Evolutionary conservation across 2,888 invertebrate genomes (phyloP).

Genomic region (Eupithecia pulchellata): DNA sequence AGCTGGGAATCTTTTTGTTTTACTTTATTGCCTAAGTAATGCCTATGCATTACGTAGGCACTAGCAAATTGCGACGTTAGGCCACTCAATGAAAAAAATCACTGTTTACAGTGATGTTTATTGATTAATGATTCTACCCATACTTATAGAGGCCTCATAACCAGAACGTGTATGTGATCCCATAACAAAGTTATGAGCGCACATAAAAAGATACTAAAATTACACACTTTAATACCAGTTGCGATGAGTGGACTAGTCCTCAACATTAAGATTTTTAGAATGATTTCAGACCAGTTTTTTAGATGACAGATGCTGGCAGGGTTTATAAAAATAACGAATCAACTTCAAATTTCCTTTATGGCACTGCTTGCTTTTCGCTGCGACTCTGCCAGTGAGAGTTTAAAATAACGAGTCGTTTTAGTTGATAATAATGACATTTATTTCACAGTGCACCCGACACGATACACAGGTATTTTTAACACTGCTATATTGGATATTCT

Average conservation of each 20-base stretch:
- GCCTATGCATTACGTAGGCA: not conserved
- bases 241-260: slow-evolving; percentile 26
- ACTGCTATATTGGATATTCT: not conserved
- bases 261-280: slow-evolving; percentile 10
- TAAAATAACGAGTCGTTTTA: not conserved
- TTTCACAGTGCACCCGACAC: not conserved
- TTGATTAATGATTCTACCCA: no score
- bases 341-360: no score
- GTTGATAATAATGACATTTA: not conserved
- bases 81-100: not conserved
- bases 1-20: no score
- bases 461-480: not conserved
- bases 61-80: not conserved
- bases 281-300: not conserved
- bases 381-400: no score
- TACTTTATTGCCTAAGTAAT: no score
- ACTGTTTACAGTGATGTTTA: not conserved
- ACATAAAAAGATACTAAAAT: slow-evolving; percentile 46
- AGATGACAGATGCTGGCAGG: not conserved
- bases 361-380: no score
- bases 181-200: slow-evolving; percentile 43
- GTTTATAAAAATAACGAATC: not conserved
- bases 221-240: slow-evolving; percentile 39
- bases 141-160: slow-evolving; percentile 4
- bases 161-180: slow-evolving; percentile 28